Percentiles rank a stretch among this genome's conserved stretches.
These are phyloP conservation scores for Pongo abelii DNA, from an alignment of 2,113 vertebrate species.

Conservation along the genomic window DNA sequence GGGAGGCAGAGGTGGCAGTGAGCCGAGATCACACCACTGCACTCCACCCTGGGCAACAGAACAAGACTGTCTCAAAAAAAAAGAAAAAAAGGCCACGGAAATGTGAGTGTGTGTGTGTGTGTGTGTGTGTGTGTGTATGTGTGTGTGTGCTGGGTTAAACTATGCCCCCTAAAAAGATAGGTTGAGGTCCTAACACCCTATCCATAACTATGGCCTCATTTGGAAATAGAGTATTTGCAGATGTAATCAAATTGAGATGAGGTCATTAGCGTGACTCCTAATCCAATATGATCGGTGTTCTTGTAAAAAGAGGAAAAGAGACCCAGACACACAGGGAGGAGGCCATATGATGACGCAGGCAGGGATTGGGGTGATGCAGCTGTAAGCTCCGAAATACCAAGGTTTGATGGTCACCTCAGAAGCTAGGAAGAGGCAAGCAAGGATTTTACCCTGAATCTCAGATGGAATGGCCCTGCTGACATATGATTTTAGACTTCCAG, in stretches of 20 bases:
- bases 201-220: not conserved
- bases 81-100: not conserved
- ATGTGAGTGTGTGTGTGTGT: not conserved
- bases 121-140: not conserved
- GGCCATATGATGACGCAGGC: rapidly evolving
- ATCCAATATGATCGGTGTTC: not conserved
- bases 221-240: not conserved
- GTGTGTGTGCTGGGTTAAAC: not conserved
- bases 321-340: not conserved
- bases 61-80: too few relatives aligned
- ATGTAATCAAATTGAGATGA: not conserved
- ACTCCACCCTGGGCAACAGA: too few relatives aligned
- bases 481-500: too few relatives aligned
- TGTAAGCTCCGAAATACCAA: rapidly evolving
- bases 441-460: not conserved
- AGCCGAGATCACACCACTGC: too few relatives aligned
- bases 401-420: not conserved
- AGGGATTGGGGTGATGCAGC: not conserved
- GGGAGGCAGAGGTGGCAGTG: too few relatives aligned
- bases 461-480: not conserved
- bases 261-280: not conserved
- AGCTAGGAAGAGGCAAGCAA: too few relatives aligned
- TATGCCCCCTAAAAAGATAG: not conserved
- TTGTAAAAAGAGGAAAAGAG: not conserved
- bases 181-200: not conserved